phyloP scores from a whole-genome alignment of 2,113 vertebrate genomes.

The Clarias macrocephalus region DNA sequence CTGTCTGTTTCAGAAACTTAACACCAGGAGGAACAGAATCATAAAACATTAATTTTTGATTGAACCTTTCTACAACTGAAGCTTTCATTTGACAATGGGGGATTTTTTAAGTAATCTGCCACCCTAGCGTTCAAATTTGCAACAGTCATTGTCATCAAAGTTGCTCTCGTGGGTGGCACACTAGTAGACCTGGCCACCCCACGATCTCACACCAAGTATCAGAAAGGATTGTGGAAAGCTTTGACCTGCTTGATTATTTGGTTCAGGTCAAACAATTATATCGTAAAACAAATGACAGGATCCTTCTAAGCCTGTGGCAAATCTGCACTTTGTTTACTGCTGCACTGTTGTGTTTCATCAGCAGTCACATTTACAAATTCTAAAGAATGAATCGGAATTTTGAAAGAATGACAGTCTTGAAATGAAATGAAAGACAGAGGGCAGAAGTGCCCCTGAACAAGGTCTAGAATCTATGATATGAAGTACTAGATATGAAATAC shows the following conservation, averaged over 20 bases:
- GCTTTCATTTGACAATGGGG: background rate
- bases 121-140: background rate
- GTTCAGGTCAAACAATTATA: background rate
- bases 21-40: background rate
- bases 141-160: background rate
- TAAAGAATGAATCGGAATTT: background rate
- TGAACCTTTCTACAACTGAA: background rate
- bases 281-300: background rate
- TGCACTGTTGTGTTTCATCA: background rate
- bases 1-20: background rate
- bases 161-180: background rate
- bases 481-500: background rate
- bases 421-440: background rate
- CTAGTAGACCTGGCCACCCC: background rate
- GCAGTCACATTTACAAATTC: background rate
- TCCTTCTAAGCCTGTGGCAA: background rate
- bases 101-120: background rate
- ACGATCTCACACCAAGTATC: background rate
- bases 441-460: too few species aligned
- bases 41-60: background rate
- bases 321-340: background rate
- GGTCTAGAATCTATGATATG: background rate
- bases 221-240: background rate
- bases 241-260: background rate
- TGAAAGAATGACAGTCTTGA: background rate